Percentiles rank a stretch among this genome's conserved stretches.
These are phyloP conservation scores for Peromyscus eremicus DNA, from an alignment of 2,797 vertebrate species.

Conservation along the genomic window DNA sequence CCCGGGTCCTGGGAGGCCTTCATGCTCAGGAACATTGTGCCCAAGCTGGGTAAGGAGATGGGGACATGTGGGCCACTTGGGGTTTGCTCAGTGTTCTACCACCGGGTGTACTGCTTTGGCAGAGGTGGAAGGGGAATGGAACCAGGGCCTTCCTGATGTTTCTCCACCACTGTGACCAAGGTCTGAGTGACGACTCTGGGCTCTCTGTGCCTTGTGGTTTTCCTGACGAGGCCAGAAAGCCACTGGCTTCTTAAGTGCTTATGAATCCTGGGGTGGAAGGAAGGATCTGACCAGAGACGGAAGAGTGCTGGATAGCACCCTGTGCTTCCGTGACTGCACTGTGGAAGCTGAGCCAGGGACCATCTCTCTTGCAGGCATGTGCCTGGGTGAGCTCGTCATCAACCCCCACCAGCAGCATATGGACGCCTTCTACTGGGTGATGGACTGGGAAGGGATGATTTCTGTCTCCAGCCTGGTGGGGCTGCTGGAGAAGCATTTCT, in stretches of 20 bases:
- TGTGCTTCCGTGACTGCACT: neutral
- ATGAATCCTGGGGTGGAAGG: neutral
- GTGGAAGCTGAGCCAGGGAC: neutral
- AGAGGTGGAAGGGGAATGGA: rapidly evolving
- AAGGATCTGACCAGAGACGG: neutral
- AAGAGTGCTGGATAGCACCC: neutral
- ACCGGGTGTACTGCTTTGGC: neutral
- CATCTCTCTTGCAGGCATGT: slow-evolving; percentile 90
- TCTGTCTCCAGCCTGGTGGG: slow-evolving; percentile 96
- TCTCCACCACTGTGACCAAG: rapidly evolving
- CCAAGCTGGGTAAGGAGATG: slow-evolving; percentile 93
- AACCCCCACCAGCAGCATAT: slow-evolving; percentile 99
- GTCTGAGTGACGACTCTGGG: neutral
- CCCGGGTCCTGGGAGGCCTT: slow-evolving; percentile 99
- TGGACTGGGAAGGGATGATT: slow-evolving; percentile 99
- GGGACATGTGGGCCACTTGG: rapidly evolving
- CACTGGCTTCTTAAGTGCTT: neutral
- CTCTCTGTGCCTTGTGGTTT: neutral
- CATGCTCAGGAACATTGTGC: slow-evolving; percentile 99
- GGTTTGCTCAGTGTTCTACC: neutral
- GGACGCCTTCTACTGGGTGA: slow-evolving; percentile 98
- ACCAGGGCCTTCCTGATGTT: neutral
- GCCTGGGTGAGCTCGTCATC: slow-evolving; percentile 95
- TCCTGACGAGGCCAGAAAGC: neutral
- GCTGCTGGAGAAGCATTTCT: slow-evolving; percentile 98